Evolutionary conservation across 2,888 invertebrate genomes (phyloP).

Genomic region (Conus canariensis): DNA sequence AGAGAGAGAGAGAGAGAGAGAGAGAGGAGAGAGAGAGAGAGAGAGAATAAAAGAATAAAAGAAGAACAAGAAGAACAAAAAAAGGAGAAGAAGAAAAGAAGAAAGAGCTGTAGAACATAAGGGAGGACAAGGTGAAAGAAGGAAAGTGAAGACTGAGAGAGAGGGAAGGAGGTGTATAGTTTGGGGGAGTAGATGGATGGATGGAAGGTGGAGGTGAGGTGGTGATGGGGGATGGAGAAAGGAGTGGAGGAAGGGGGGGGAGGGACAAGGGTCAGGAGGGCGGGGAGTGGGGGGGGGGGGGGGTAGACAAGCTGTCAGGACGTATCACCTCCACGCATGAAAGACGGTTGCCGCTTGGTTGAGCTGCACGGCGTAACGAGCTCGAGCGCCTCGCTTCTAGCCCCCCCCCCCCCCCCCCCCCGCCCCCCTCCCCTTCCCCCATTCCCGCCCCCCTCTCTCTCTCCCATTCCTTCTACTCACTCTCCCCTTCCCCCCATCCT

Average conservation of each 20-base stretch:
- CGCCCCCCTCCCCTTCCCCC: background rate
- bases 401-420: background rate
- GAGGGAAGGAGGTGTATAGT: background rate
- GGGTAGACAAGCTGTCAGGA: background rate
- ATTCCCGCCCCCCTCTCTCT: background rate
- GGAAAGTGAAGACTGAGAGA: background rate
- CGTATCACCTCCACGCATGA: background rate
- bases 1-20: slow-evolving; percentile 42
- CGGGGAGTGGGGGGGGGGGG: background rate
- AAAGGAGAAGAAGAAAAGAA: background rate
- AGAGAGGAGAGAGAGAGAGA: slow-evolving; percentile 4
- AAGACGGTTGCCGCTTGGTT: background rate
- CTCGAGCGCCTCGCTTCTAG: background rate
- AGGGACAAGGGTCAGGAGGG: background rate
- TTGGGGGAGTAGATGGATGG: background rate
- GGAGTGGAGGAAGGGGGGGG: background rate
- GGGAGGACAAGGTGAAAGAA: background rate
- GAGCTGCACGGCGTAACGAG: background rate
- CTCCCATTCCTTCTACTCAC: background rate
- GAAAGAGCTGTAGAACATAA: background rate
- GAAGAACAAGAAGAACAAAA: background rate
- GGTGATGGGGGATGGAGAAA: background rate
- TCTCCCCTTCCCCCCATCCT: background rate
- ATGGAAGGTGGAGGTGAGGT: background rate
- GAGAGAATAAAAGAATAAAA: background rate